Evolutionary conservation across 2,888 invertebrate species (phyloP), one percentile per base, ranked within the genome.

Genomic region (Drosophila mimetica): DNA sequence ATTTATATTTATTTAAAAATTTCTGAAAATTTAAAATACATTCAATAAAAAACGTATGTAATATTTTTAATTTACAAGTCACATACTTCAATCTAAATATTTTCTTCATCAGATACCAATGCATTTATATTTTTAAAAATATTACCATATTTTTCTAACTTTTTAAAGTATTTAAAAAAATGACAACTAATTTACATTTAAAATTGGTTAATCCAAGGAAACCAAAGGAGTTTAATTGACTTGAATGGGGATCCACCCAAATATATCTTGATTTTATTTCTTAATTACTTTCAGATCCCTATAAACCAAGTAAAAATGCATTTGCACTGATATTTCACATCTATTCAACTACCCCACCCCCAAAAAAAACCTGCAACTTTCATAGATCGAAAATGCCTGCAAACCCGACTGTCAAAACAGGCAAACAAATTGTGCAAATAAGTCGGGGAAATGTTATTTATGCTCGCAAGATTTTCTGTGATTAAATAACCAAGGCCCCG

Each of bases 391-490:
- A 52, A 53, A 47, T 67, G 87, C 81, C 81, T 78, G 71, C 65
- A 71, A 85, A 75, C 75, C 46, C 20, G 54, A 61, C 79, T 86
- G 89, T 89, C 89, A 89, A 74, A 86, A 75, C 77, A 79, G 67
- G 79, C 86, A 87, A 88, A 88, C 88, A 89, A 88, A 88, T 88
- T 81, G 89, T 76, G 71, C 89, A 87, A 89, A 87, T 80, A 89
- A 77, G 84, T 79, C 73, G 76, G 53, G 73, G 47, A 77, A 83
- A 86, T 81, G 74, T 88, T 82, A 89, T 86, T 87, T 81, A 87
- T 77, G 77, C 63, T 55, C 72, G 47, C 34, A 34, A 61, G 57
- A 80, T 84, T 63, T 74, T 69, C 75, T 71, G 54, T 76, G 87
- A 85, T 80, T 83, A 78, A 82, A 88, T 89, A 74, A 78, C 76